These are phyloP conservation scores for Saccopteryx bilineata DNA, from an alignment of 2,113 vertebrate species.

Conservation along the genomic window DNA sequence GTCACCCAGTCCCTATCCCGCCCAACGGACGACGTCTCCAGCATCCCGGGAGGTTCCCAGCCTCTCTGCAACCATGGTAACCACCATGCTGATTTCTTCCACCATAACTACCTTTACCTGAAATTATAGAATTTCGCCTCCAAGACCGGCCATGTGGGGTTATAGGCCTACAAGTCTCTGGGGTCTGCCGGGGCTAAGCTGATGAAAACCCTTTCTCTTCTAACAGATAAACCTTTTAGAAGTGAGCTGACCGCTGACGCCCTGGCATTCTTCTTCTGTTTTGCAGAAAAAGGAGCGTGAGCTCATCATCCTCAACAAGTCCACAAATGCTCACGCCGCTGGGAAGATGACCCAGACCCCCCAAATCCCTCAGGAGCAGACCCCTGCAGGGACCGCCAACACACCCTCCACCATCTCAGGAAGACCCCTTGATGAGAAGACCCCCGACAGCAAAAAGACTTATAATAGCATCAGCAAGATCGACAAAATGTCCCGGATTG, in stretches of 20 bases:
- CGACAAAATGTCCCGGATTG: slow-evolving; percentile 98
- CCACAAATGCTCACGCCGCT: slow-evolving; percentile 92
- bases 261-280: slow-evolving; percentile 62
- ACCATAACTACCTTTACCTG: neutral
- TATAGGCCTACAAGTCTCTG: neutral
- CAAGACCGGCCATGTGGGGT: neutral
- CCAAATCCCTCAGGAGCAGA: slow-evolving; percentile 95
- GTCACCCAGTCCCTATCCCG: neutral
- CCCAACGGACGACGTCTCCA: neutral
- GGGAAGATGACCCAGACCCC: slow-evolving; percentile 93
- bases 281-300: slow-evolving; percentile 96
- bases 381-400: slow-evolving; percentile 93
- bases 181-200: neutral
- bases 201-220: neutral
- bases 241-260: neutral
- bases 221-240: neutral
- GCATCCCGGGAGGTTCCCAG: too few relatives aligned
- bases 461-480: slow-evolving; percentile 99
- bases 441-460: slow-evolving; percentile 96
- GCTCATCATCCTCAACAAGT: slow-evolving; percentile 92
- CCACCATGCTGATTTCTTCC: neutral
- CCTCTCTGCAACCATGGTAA: neutral
- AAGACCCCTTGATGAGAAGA: slow-evolving; percentile 92
- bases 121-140: neutral
- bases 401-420: slow-evolving; percentile 90